Evolutionary conservation across 2,888 invertebrate genomes (phyloP).

Genomic region (Anorthoa munda): DNA sequence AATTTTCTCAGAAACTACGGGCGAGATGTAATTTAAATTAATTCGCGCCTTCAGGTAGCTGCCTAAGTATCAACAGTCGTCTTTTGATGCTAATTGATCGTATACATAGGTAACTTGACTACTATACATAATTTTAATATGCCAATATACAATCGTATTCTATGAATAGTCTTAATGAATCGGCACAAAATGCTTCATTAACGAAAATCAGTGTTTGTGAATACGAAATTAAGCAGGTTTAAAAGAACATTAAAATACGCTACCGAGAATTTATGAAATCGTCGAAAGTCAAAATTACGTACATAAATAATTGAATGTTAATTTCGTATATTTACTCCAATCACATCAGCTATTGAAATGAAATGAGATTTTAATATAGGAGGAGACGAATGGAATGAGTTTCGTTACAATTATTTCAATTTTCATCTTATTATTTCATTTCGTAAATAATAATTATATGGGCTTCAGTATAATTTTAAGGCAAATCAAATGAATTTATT

Average conservation of each 20-base stretch:
- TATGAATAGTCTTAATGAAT: constrained; percentile 2
- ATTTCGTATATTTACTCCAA: constrained; percentile 46
- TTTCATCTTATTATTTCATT: constrained; percentile 26
- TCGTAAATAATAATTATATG: constrained; percentile 23
- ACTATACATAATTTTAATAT: not conserved
- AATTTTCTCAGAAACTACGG: too few species aligned
- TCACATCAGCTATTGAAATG: constrained; percentile 43
- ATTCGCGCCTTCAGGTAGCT: too few species aligned
- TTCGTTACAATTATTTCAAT: constrained; percentile 46
- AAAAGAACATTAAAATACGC: constrained; percentile 31
- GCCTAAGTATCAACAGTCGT: not conserved
- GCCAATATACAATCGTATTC: not conserved
- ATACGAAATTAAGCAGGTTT: constrained; percentile 10
- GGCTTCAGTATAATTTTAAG: constrained; percentile 24
- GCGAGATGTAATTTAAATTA: too few species aligned
- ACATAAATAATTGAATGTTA: constrained; percentile 42
- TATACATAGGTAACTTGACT: too few species aligned
- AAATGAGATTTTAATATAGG: constrained; percentile 49
- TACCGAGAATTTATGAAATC: constrained; percentile 19
- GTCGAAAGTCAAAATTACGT: constrained; percentile 33
- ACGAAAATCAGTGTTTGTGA: not conserved
- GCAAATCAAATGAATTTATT: constrained; percentile 15
- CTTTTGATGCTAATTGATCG: not conserved
- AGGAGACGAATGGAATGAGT: constrained; percentile 32
- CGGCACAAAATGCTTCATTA: constrained; percentile 17